These are phyloP conservation scores for Tetheella fluctuosa DNA, from an alignment of 2,888 invertebrate species.

Conservation along the genomic window DNA sequence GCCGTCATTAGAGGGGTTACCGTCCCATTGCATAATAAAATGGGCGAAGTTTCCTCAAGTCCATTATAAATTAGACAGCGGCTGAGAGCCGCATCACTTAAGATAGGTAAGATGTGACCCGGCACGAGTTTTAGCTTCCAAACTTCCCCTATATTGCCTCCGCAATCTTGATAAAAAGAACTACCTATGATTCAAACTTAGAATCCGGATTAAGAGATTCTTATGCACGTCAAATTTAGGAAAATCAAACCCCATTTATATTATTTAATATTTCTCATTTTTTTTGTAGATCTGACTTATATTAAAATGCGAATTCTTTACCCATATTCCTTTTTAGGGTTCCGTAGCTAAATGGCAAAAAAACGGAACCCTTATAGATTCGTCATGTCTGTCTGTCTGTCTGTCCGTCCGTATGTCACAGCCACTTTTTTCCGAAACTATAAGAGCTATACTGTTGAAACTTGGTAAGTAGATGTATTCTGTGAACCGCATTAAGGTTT, in stretches of 20 bases:
- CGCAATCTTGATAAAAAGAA: slow-evolving; percentile 82
- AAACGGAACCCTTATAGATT: no score
- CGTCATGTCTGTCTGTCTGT: no score
- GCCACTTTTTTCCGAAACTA: no score
- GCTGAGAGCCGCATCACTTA: slow-evolving; percentile 81
- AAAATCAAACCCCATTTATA: slow-evolving; percentile 44
- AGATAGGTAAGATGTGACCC: slow-evolving; percentile 83
- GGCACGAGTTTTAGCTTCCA: slow-evolving; percentile 74
- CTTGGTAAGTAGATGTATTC: no score
- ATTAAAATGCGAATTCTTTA: no score
- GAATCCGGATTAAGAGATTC: slow-evolving; percentile 58
- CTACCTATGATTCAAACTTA: slow-evolving; percentile 79
- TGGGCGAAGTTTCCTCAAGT: slow-evolving; percentile 83
- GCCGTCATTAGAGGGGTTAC: slow-evolving; percentile 82
- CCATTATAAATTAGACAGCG: slow-evolving; percentile 84
- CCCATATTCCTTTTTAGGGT: no score
- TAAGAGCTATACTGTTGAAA: no score
- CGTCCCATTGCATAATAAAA: slow-evolving; percentile 84
- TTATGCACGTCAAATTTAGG: slow-evolving; percentile 61
- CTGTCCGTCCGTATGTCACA: no score
- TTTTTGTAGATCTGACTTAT: no score
- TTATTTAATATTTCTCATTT: slow-evolving; percentile 32
- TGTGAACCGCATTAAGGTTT: no score
- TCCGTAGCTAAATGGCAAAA: no score
- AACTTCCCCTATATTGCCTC: slow-evolving; percentile 76